A percentile compares a stretch with the other conserved stretches of the same genome.
Conservation (phyloP, 2,797 vertebrate genomes). For the Argentina silus region DNA sequence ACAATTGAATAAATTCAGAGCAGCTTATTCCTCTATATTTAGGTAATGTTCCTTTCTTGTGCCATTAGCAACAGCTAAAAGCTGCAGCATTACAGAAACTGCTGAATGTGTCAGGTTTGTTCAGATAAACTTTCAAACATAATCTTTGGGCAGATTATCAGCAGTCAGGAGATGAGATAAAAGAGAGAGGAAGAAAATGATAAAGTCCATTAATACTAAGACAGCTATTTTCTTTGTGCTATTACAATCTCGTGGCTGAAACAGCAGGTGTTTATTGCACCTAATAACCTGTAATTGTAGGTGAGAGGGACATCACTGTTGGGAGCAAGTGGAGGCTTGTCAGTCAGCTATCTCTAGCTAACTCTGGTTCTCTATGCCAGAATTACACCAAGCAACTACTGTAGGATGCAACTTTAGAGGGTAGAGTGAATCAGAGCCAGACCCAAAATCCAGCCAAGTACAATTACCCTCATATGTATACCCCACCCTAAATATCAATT, state of each 20-base stretch:
- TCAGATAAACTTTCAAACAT: neutral
- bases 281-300: neutral
- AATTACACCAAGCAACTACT: neutral
- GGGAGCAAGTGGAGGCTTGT: slow-evolving; percentile 9
- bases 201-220: neutral
- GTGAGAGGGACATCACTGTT: neutral
- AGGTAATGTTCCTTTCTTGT: neutral
- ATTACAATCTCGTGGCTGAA: neutral
- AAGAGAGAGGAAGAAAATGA: slow-evolving; percentile 8
- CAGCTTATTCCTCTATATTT: neutral
- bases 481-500: no score
- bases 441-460: neutral
- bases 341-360: neutral
- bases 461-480: no score
- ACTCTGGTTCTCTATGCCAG: neutral
- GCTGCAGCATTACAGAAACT: neutral
- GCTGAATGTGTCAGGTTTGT: neutral
- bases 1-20: neutral
- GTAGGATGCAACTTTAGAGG: neutral
- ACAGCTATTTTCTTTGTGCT: neutral
- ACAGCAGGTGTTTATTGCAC: neutral
- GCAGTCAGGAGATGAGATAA: neutral
- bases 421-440: neutral
- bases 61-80: neutral
- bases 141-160: neutral